Conservation (phyloP, 2,888 invertebrate species). For the Eristalinus sepulchralis region DNA sequence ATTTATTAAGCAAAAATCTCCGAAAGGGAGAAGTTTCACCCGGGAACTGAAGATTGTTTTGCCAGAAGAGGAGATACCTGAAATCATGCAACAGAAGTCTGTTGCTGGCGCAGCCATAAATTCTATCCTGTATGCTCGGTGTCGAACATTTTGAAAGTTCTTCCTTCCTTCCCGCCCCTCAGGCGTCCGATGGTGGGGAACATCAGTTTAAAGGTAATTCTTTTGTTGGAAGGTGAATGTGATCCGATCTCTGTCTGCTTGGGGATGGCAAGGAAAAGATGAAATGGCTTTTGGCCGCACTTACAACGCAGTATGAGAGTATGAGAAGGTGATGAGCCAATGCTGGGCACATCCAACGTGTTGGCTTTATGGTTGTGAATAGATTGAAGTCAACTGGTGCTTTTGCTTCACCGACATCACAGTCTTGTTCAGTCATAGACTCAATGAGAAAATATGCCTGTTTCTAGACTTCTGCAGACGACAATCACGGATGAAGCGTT, state of each 20-base stretch:
- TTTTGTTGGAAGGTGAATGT: not conserved
- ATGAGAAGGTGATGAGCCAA: too few relatives aligned
- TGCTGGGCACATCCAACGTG: not conserved
- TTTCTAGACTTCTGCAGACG: too few relatives aligned
- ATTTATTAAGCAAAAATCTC: constrained; percentile 44
- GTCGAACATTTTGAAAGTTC: constrained; percentile 48
- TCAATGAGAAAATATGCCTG: too few relatives aligned
- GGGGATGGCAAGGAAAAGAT: too few relatives aligned
- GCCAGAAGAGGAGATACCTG: constrained; percentile 42
- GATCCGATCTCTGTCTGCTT: too few relatives aligned
- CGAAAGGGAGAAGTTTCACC: constrained; percentile 43
- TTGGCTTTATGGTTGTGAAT: not conserved
- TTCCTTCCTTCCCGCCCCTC: not conserved
- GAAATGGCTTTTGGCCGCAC: too few relatives aligned
- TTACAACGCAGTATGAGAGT: too few relatives aligned
- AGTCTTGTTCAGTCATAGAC: too few relatives aligned
- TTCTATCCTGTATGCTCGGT: constrained; percentile 48
- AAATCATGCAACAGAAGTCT: constrained; percentile 44
- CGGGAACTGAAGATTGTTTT: constrained; percentile 46
- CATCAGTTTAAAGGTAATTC: not conserved
- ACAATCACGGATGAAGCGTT: too few relatives aligned
- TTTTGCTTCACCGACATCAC: too few relatives aligned
- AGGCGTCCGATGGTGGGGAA: too few relatives aligned
- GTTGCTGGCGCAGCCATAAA: constrained; percentile 55
- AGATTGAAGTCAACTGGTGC: not conserved